Base-by-base conservation (phyloP, 2,888 invertebrate genomes). In the Andricus curvator region DNA sequence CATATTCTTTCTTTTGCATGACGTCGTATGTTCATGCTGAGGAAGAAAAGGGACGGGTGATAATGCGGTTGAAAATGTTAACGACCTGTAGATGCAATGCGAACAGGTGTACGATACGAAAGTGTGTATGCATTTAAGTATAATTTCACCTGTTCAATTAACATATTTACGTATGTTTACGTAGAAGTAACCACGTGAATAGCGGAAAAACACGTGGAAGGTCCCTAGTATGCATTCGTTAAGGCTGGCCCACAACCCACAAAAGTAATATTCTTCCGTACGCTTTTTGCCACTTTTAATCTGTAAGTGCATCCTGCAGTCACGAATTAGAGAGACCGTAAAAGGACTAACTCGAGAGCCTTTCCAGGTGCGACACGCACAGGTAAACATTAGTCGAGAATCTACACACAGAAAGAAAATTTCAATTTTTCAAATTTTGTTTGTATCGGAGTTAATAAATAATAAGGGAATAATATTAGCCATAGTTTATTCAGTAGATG, bases 201-300 rank as follows among this genome's bases (percentile, higher is more conserved):
- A 9, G 22, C 13, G 60, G 22, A 60, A 60, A 60, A 60, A 22
- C 22, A 60, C 60, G 22, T 22, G 3, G 11, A 60, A 60, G 13
- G 60, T 6, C 51, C 0, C 0, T 51, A 51, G 20, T 2, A 20
- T 51, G 51, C 60, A 22, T 60, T 60, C 22, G 60, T 60, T 60
- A n/a, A 22, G 60, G 60, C 60, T 22, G 60, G 22, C 22, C 22
- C 60, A 22, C 60, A 22, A 13, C 67, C 51, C 48, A 74, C 80
- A 74, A 79, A 76, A 84, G 82, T 83, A 83, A 83, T 82, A 83
- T 79, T 77, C 78, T 81, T 74, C 13, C n/a, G 79, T 82, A 83
- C 83, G 83, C 84, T 87, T 88, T 88, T 88, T 88, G 85, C 86
- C 83, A 86, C 84, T 88, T 88, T 88, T 87, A 88, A 88, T 88